These are phyloP conservation scores for Dinoponera quadriceps DNA, from an alignment of 1,140 invertebrate species.

Conservation along the genomic window DNA sequence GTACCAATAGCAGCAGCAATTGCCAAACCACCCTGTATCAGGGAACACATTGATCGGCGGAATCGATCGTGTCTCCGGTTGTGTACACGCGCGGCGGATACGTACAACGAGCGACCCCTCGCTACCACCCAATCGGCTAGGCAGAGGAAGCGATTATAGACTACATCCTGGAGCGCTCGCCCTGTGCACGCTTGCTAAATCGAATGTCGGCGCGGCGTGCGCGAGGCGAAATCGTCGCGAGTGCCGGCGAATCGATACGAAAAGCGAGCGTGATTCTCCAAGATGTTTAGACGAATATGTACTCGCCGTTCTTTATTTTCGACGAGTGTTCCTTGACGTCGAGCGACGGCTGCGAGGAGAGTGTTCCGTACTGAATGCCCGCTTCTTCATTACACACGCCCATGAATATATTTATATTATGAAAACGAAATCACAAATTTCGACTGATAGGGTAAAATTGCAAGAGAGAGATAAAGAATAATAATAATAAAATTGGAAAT, in stretches of 20 bases:
- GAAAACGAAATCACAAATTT: background rate
- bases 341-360: background rate
- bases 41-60: conserved; percentile 69
- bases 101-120: conserved; percentile 71
- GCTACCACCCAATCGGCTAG: conserved; percentile 72
- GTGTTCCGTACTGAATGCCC: background rate
- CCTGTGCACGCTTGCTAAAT: conserved; percentile 68
- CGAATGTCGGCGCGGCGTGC: conserved; percentile 61
- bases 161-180: conserved; percentile 74
- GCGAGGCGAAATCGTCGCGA: conserved; percentile 54
- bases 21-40: conserved; percentile 59
- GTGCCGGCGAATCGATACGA: conserved; percentile 36
- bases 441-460: too few relatives aligned
- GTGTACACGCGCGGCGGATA: conserved; percentile 70
- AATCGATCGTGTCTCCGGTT: conserved; percentile 70
- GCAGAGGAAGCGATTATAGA: conserved; percentile 76
- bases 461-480: too few relatives aligned
- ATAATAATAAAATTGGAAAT: too few relatives aligned
- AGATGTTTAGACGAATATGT: conserved; percentile 37
- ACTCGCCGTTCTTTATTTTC: conserved; percentile 15
- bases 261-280: background rate
- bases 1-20: conserved; percentile 28
- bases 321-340: conserved; percentile 21
- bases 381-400: conserved; percentile 13
- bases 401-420: background rate